Percentiles rank a stretch among this genome's conserved stretches.
Evolutionary conservation across 2,113 vertebrate genomes (phyloP).

Genomic region (Macquaria ambigua): DNA sequence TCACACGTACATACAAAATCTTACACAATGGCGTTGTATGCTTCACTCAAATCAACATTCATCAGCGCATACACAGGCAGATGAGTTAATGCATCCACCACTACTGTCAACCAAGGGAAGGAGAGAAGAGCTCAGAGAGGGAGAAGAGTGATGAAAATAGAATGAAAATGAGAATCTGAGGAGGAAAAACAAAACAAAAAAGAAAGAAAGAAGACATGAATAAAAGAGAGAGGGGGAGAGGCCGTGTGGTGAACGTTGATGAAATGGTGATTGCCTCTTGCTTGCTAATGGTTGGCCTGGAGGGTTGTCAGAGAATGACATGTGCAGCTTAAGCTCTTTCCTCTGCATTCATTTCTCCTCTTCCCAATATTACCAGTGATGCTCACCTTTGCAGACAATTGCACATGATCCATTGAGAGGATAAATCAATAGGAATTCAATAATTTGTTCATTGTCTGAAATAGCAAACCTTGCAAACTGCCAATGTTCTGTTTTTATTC

Average conservation of each 20-base stretch:
- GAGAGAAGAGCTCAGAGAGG: constrained; percentile 31
- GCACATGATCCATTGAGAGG: constrained; percentile 18
- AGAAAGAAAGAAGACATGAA: constrained; percentile 67
- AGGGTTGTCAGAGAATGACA: constrained; percentile 73
- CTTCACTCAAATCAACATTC: constrained; percentile 63
- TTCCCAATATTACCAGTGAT: constrained; percentile 40
- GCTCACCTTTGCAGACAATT: constrained; percentile 48
- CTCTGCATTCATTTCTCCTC: constrained; percentile 54
- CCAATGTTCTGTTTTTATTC: constrained; percentile 30
- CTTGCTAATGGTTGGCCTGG: constrained; percentile 82
- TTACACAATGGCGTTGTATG: constrained; percentile 31
- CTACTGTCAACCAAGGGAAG: constrained; percentile 23
- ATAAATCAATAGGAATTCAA: constrained; percentile 46
- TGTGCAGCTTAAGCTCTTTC: constrained; percentile 66
- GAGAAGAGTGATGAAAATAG: constrained; percentile 59
- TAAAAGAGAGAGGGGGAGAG: constrained; percentile 64
- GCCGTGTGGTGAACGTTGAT: constrained; percentile 73
- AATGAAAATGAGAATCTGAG: constrained; percentile 72
- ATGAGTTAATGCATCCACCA: constrained; percentile 50
- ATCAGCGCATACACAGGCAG: constrained; percentile 25
- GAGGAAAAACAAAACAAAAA: constrained; percentile 65
- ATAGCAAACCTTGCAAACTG: constrained; percentile 29
- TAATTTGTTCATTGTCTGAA: constrained; percentile 54
- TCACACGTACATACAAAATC: constrained; percentile 4
- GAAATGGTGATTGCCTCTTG: constrained; percentile 84